Evolutionary conservation across 2,888 invertebrate species (phyloP).

Genomic region (Stenotaenia linearis): DNA sequence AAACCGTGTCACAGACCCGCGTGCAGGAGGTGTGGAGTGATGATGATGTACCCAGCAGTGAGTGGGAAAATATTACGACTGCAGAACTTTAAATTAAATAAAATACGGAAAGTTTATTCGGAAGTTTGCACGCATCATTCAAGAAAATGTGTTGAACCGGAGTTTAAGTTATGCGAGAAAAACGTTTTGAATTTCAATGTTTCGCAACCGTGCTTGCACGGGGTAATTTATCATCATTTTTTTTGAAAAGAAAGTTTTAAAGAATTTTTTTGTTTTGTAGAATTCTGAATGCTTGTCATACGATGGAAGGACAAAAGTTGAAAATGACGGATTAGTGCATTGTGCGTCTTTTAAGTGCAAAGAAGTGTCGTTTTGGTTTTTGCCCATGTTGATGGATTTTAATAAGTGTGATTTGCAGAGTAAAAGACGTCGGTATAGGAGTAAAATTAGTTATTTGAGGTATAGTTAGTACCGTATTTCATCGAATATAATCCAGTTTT

Average conservation of each 20-base stretch:
- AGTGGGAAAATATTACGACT: not conserved
- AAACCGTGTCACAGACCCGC: not conserved
- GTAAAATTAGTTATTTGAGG: not conserved
- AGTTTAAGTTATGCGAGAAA: not conserved
- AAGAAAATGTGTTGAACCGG: not conserved
- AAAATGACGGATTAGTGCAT: not conserved
- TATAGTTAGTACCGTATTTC: no score
- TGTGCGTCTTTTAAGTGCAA: not conserved
- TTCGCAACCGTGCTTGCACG: not conserved
- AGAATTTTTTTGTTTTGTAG: not conserved
- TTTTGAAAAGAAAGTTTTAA: not conserved
- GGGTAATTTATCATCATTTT: not conserved
- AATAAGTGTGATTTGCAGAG: not conserved
- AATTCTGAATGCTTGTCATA: no score
- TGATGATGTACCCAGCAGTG: not conserved
- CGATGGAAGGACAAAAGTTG: no score
- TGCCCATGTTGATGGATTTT: not conserved
- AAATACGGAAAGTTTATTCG: not conserved
- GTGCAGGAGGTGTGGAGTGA: not conserved
- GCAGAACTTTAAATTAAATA: not conserved
- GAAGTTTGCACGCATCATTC: not conserved
- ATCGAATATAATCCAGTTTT: no score
- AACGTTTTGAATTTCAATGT: not conserved
- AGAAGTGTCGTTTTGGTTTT: not conserved
- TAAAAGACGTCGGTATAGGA: not conserved